Evolutionary conservation across 2,113 vertebrate genomes (phyloP), one percentile per base, ranked within the genome.

Genomic region (Tupaia chinensis): DNA sequence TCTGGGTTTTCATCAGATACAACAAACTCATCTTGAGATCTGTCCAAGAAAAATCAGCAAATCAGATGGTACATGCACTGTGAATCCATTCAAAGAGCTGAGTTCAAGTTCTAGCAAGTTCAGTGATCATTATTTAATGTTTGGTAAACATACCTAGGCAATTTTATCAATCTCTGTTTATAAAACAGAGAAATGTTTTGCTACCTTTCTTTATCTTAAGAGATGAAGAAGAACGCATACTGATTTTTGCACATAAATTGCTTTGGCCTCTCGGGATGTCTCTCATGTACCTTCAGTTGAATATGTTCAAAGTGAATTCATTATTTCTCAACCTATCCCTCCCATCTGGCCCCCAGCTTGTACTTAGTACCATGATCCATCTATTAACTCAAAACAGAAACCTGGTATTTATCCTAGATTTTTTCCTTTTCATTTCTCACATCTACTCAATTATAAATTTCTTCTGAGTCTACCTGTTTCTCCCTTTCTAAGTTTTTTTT

Each of bases 11-110:
- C 99, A n/a, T 99, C 99, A 0, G 99, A 99, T 1, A 98, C 98
- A 23, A 98, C 99, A 92, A 99, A 99, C 84, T 99, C 99, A 2
- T 99, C 99, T 96, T 99, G 99, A 77, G 99, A 99, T 94, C 99
- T 99, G 93, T 29, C 20, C 96, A 95, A 84, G 58, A 96, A 27
- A 97, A 94, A 81, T 15, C 73, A 27, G 19, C 23, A 44, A 20
- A 80, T 90, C 86, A 78, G 32, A 95, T 17, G 9, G 72, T n/a
- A 74, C 11, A 82, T 17, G 22, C 92, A 91, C 19, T 12, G 12
- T 63, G 54, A 95, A 89, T 9, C n/a, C 32, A 61, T 70, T 94
- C 32, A 82, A 23, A 89, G 10, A 87, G 60, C 69, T n/a, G n/a
- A 89, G 56, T 80, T 92, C 54, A 82, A 93, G 34, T 90, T 85